Conservation (phyloP, 2,113 vertebrate species). For the Halichoerus grypus region DNA sequence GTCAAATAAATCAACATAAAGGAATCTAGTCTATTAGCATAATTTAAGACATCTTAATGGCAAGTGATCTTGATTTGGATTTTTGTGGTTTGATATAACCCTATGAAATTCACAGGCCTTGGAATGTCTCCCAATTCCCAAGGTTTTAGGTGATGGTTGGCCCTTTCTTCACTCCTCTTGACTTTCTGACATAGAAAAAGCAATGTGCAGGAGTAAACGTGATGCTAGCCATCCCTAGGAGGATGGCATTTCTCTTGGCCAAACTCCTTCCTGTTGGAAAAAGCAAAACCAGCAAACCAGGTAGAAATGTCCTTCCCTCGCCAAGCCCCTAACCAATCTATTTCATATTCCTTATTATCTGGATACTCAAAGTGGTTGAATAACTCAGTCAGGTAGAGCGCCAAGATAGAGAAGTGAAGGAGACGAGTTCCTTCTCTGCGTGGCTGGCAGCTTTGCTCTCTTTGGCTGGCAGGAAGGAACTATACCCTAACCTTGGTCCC, state of each 20-base stretch:
- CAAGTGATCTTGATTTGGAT: neutral
- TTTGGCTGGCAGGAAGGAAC: neutral
- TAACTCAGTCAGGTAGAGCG: neutral
- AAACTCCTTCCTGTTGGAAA: neutral
- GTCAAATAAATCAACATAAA: neutral
- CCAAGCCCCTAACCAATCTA: neutral
- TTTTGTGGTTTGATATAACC: neutral
- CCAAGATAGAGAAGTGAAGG: neutral
- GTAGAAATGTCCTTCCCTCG: neutral
- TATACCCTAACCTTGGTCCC: too few relatives aligned
- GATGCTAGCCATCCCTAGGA: neutral
- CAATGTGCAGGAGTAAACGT: too few relatives aligned
- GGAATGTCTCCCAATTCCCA: neutral
- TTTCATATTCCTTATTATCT: neutral
- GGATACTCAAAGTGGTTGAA: neutral
- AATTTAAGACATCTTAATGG: neutral
- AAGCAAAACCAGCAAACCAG: neutral
- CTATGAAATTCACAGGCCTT: neutral
- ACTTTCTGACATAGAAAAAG: neutral
- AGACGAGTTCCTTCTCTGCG: neutral
- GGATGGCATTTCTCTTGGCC: neutral
- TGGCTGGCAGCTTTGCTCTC: neutral
- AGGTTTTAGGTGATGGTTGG: neutral
- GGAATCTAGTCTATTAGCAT: neutral
- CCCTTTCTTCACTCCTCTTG: neutral